Percentiles rank a stretch among this genome's conserved stretches.
Conservation (phyloP, 2,113 vertebrate species). For the Clupea harengus region DNA sequence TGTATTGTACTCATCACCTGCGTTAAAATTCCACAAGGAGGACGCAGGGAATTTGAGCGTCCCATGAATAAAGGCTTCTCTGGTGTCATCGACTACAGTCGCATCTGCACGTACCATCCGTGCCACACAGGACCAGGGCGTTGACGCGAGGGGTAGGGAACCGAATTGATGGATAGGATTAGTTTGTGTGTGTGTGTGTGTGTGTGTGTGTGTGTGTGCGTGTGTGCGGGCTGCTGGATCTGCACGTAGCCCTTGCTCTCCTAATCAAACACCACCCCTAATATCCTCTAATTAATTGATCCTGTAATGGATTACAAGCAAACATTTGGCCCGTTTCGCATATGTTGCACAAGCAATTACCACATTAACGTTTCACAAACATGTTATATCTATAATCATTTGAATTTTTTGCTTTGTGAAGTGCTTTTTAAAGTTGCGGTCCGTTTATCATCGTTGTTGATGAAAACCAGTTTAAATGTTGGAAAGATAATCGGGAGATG, state of each 20-base stretch:
- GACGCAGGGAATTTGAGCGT: background rate
- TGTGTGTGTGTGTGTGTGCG: background rate
- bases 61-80: background rate
- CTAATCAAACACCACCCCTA: background rate
- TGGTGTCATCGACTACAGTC: background rate
- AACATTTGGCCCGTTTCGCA: too few relatives aligned
- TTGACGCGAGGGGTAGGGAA: background rate
- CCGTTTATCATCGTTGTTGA: too few relatives aligned
- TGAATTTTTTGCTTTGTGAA: too few relatives aligned
- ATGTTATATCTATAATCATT: too few relatives aligned
- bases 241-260: background rate
- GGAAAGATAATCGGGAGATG: too few relatives aligned
- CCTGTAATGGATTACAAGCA: background rate
- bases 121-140: background rate
- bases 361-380: too few relatives aligned
- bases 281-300: background rate
- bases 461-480: too few relatives aligned
- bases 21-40: background rate
- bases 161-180: background rate
- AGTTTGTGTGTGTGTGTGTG: background rate
- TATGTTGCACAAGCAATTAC: too few relatives aligned
- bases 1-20: background rate
- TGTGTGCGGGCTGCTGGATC: background rate
- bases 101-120: background rate
- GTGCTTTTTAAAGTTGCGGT: too few relatives aligned